Evolutionary conservation across 64 coral and sea anemone genomes (phyloP).

Genomic region (Catalaphyllia jardinei): DNA sequence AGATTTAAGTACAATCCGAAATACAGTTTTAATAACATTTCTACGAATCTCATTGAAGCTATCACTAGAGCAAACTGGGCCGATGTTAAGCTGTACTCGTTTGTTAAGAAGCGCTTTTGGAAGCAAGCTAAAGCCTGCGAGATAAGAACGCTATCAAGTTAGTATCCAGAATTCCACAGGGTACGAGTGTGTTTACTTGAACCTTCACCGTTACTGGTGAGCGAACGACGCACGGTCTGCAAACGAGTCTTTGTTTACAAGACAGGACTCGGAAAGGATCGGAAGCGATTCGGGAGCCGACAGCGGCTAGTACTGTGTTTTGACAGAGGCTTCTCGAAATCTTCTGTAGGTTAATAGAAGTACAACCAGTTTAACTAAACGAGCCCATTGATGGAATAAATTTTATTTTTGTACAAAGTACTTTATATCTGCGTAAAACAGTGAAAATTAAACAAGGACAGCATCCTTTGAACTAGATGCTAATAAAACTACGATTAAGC

Average conservation of each 20-base stretch:
- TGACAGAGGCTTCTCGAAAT: too few relatives aligned
- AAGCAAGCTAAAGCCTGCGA: constrained; percentile 73
- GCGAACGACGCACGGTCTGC: too few relatives aligned
- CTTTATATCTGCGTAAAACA: too few relatives aligned
- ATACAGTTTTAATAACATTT: constrained; percentile 62
- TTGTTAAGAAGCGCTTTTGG: constrained; percentile 65
- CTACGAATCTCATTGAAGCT: constrained; percentile 35
- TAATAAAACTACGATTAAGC: too few relatives aligned
- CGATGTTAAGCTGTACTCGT: constrained; percentile 70
- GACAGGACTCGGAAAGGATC: too few relatives aligned
- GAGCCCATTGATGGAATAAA: not conserved
- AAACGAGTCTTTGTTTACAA: too few relatives aligned
- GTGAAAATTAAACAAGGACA: not conserved
- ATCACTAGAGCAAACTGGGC: constrained; percentile 64
- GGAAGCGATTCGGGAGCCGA: too few relatives aligned
- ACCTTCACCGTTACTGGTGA: too few relatives aligned
- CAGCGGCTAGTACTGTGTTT: too few relatives aligned
- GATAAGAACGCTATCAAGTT: not conserved
- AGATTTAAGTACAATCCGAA: constrained; percentile 67
- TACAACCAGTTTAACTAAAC: too few relatives aligned
- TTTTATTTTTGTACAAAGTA: not conserved
- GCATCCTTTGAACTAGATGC: not conserved
- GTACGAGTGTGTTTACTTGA: not conserved
- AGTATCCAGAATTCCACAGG: not conserved
- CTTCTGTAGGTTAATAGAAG: too few relatives aligned